phyloP scores from a whole-genome alignment of 2,113 vertebrate genomes.

The Rhodinocichla rosea region DNA sequence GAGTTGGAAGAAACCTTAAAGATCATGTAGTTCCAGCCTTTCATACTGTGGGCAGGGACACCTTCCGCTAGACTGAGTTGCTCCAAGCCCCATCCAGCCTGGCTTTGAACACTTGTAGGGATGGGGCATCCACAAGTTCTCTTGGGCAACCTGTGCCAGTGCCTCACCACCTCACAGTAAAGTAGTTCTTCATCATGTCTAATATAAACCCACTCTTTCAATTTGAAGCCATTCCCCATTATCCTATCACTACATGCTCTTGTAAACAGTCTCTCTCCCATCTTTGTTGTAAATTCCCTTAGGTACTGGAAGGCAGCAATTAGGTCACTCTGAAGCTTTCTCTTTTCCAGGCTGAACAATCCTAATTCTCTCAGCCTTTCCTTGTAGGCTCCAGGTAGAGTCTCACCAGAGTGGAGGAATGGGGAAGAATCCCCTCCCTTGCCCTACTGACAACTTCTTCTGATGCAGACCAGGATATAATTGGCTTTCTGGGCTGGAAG shows the following conservation, averaged over 20 bases:
- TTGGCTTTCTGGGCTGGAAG: background rate
- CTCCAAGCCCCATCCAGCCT: background rate
- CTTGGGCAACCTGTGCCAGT: background rate
- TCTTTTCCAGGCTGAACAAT: background rate
- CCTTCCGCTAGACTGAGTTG: fast-evolving
- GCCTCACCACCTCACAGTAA: background rate
- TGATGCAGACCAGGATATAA: background rate
- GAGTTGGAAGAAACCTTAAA: background rate
- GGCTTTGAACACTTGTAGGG: background rate
- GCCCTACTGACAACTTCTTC: background rate
- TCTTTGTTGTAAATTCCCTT: background rate
- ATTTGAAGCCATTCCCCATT: background rate
- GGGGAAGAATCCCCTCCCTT: background rate
- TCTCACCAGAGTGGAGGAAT: background rate
- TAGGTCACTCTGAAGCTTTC: background rate
- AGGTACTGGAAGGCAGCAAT: background rate
- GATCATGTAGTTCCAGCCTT: background rate
- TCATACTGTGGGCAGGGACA: background rate
- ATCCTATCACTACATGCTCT: background rate
- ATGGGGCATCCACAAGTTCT: background rate
- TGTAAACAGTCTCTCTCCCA: background rate
- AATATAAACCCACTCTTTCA: background rate
- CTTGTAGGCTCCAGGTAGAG: background rate
- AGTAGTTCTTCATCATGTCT: background rate
- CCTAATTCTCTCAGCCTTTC: background rate